Base-by-base conservation (phyloP, 1,140 invertebrate genomes). In the Drosophila subobscura region DNA sequence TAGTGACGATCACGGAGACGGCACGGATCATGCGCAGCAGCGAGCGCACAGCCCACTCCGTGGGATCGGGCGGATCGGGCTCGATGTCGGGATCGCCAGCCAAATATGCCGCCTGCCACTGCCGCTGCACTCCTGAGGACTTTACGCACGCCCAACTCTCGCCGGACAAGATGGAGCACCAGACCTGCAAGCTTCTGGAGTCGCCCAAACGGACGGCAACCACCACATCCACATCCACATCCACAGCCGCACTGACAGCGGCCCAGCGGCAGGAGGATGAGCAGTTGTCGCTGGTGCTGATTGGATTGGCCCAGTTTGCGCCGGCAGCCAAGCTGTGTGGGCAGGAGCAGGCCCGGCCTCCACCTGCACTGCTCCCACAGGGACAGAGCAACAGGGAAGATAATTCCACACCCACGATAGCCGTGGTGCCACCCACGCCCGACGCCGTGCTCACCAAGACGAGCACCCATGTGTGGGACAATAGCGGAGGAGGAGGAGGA, bases 341-440 rank as follows among this genome's bases (percentile, higher is more conserved):
- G 91, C 54, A 56, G 25, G 22, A 27, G 14, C 51, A 51, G 4
- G 4, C 25, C 2, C 4, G 16, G 0, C 14, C 41, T 12, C 10
- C 33, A 37, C 10, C 10, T 12, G 3, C 33, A 12, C 10, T 37
- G 3, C 33, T 37, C 10, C 25, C 46, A 22, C 41, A 56, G 51
- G 37, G 27, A 6, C 45, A 23, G 40, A 53, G 16, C 47, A 41
- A 10, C 12, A 61, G 59, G 16, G 23, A 59, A 61, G 40, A 52
- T 12, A 42, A 54, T n/a, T 3, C 10, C 2, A 91, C 94, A 46
- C 95, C 95, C 16, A 94, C 95, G 89, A 96, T 96, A 79, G 93
- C 95, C 12, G 94, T 96, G 25, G 93, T 95, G 20, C 95, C 96
- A 49, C 95, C 96, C 10, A 96, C 95, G 3, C 95, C 95, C 1